Conservation (phyloP, 2,797 vertebrate genomes). For the Danio tinwini region DNA sequence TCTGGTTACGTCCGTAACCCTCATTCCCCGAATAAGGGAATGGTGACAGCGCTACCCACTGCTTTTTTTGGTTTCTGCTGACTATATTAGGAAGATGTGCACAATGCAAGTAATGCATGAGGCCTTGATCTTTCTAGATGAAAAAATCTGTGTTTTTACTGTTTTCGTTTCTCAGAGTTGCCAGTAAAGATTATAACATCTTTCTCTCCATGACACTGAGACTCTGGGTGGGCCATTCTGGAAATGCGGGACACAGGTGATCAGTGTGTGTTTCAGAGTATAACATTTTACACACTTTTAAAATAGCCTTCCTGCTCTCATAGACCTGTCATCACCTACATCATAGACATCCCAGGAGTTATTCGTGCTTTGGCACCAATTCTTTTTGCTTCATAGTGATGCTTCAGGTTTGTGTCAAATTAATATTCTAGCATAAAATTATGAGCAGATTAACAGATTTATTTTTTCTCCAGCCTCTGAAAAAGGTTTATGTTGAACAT, state of each 20-base stretch:
- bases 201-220: not conserved
- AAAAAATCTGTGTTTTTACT: not conserved
- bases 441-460: slow-evolving; percentile 65
- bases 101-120: slow-evolving; percentile 5
- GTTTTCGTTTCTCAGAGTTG: not conserved
- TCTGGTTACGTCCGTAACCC: too few species aligned
- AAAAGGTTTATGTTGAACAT: slow-evolving; percentile 55
- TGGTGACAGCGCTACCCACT: too few species aligned
- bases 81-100: not conserved
- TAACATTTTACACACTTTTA: slow-evolving; percentile 55
- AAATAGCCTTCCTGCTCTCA: slow-evolving; percentile 59
- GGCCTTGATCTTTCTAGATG: slow-evolving; percentile 16
- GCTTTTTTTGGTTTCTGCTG: slow-evolving; percentile 1
- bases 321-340: slow-evolving; percentile 61
- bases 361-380: slow-evolving; percentile 62
- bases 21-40: too few species aligned
- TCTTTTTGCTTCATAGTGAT: slow-evolving; percentile 51
- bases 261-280: slow-evolving; percentile 34
- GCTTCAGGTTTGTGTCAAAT: not conserved
- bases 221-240: slow-evolving; percentile 38
- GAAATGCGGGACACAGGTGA: slow-evolving; percentile 48
- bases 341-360: slow-evolving; percentile 64
- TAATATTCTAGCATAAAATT: slow-evolving; percentile 72
- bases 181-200: slow-evolving; percentile 15
- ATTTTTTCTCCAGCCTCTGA: slow-evolving; percentile 34